Evolutionary conservation across 2,888 invertebrate genomes (phyloP), one percentile per base, ranked within the genome.

Genomic region (Machimus atricapillus): DNA sequence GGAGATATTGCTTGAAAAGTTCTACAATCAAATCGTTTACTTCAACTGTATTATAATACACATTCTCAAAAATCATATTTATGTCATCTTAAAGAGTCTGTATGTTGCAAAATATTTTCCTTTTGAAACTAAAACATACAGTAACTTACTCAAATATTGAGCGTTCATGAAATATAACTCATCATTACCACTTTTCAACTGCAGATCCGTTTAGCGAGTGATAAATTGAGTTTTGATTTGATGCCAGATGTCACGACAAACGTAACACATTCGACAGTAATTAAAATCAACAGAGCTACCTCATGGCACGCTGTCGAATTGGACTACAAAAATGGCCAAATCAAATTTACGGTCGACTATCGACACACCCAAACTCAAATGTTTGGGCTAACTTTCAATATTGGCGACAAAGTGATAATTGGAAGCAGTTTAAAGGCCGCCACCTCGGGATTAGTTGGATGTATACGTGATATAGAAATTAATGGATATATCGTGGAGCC

Each of bases 401-500:
- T 96, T 16, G 95, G 95, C 90, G 95, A 96, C 90, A 95, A 95
- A 91, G 94, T 96, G 88, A 95, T 96, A 87, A 96, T 97, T 89
- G 97, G 97, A 87, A 97, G 97, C 90, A 97, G 97, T 76, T 94
- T 96, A 23, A 95, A 96, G 91, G 95, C 94, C 43, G 94, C 94
- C 16, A 96, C 95, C 90, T 92, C 94, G 91, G 97, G 98, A 5
- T 93, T 98, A 86, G 97, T 98, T 82, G 98, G 98, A 37, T 98
- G 98, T 91, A 97, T 98, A 94, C 94, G 97, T 89, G 97, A 97
- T 90, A 96, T 98, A 88, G 94, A 95, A 91, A 96, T 98, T 87
- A 98, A 98, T 91, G 96, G 96, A 14, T 94, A 95, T 88, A 93
- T 95, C 83, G 95, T 98, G 89, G 97, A 98, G 91, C 96, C 98